A percentile compares a stretch with the other conserved stretches of the same genome.
Conservation (phyloP, 2,888 invertebrate genomes). For the Hydropsyche betteni region DNA sequence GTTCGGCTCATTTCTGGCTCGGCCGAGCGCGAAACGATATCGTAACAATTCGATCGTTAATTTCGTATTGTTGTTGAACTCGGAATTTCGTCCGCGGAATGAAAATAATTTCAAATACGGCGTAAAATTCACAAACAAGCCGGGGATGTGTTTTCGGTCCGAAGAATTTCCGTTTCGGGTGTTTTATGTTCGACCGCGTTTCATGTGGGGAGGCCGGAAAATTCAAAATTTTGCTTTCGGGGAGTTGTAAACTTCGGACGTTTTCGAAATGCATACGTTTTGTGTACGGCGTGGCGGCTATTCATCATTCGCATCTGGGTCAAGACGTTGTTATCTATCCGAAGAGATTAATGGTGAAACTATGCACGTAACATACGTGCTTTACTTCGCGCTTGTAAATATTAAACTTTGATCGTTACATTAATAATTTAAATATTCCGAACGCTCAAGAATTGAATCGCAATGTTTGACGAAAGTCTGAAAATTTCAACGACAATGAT, state of each 20-base stretch:
- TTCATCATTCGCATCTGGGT: constrained; percentile 29
- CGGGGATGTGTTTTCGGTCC: not conserved
- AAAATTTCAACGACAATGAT: too few relatives aligned
- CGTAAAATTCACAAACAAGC: constrained; percentile 1
- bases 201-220: constrained; percentile 2
- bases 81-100: not conserved
- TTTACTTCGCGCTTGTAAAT: not conserved
- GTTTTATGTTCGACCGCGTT: not conserved
- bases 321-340: constrained; percentile 7
- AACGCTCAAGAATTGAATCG: too few relatives aligned
- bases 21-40: too few relatives aligned
- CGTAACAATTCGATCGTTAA: too few relatives aligned
- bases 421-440: too few relatives aligned
- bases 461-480: too few relatives aligned
- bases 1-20: too few relatives aligned
- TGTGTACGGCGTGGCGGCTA: constrained; percentile 6
- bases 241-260: constrained; percentile 15
- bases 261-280: constrained; percentile 4
- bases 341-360: constrained; percentile 15
- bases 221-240: not conserved
- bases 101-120: not conserved
- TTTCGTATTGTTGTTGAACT: too few relatives aligned
- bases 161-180: not conserved
- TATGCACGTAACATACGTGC: not conserved
- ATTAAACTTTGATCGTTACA: not conserved